These are phyloP conservation scores for Echinarachnius parma DNA, from an alignment of 53 echinoderm and acorn worm species.

Conservation along the genomic window DNA sequence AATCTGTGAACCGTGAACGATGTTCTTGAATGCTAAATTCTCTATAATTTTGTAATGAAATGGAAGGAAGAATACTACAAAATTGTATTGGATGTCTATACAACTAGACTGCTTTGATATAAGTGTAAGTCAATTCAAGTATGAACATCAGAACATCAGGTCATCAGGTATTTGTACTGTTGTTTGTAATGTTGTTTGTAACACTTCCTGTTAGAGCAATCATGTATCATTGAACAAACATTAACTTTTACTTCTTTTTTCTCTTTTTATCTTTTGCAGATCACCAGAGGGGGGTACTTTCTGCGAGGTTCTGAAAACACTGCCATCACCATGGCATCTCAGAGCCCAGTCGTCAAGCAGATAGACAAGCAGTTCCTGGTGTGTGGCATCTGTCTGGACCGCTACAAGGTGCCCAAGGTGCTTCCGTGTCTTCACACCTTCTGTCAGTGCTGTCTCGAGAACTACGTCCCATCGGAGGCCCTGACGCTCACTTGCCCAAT, in stretches of 20 bases:
- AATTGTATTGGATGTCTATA: too few relatives aligned
- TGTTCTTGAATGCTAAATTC: too few relatives aligned
- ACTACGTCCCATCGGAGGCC: conserved; percentile 92
- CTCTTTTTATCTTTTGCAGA: conserved; percentile 5
- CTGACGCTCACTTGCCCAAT: conserved; percentile 88
- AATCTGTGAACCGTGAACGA: too few relatives aligned
- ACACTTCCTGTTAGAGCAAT: too few relatives aligned
- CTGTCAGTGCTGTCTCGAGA: conserved; percentile 96
- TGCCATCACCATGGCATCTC: conserved; percentile 77
- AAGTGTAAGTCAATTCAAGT: too few relatives aligned
- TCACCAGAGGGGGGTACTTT: conserved; percentile 37
- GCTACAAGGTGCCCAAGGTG: conserved; percentile 93
- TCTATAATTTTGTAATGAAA: too few relatives aligned
- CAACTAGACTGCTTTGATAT: too few relatives aligned
- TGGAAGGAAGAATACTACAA: too few relatives aligned
- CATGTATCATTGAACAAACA: too few relatives aligned
- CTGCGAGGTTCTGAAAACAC: conserved; percentile 42
- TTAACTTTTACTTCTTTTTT: background rate
- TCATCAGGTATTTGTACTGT: too few relatives aligned
- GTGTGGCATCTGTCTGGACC: conserved; percentile 97
- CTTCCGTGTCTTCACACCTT: conserved; percentile 98
- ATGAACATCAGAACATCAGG: too few relatives aligned
- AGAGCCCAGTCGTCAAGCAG: conserved; percentile 99
- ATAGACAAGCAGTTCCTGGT: conserved; percentile 98
- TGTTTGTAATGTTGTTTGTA: too few relatives aligned